Base-by-base conservation (phyloP, 2,113 vertebrate species). In the Coturnix japonica region DNA sequence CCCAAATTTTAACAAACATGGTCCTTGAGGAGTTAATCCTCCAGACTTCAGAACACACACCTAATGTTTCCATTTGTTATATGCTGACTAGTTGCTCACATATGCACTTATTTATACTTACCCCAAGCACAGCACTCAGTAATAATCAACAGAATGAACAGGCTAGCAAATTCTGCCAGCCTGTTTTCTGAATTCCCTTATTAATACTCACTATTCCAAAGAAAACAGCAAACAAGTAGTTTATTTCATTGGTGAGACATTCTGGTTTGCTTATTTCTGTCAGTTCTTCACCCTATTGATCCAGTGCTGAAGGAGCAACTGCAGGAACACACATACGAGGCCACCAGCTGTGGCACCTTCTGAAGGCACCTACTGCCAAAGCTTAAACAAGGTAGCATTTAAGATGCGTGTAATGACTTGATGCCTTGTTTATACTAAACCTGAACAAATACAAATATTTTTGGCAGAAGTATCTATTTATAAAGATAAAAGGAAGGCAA, bases 401-500 rank as follows among this genome's bases (percentile, higher is more conserved):
- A 64, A 64, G 30, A 14, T 6, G 23, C 1, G 1, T 3, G 9
- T 28, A 39, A 69, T 72, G 79, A 94, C 69, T 64, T 81, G 76
- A 86, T 74, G 46, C n/a, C 65, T 85, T 93, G 69, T 78, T 91
- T 87, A 85, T 30, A 59, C 51, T 51, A 28, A 79, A 87, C 41
- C 54, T 66, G n/a, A 91, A 87, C 75, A 82, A 66, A 9, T 3
- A 31, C 64, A 69, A 95, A 64, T 87, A 80, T 67, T 85, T 90
- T 30, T 94, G 82, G 80, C 88, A 83, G 41, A 91, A 78, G 23
- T 44, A 61, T 37, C 85, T 90, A 72, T 78, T 86, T 84, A 53
- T 65, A 81, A 88, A 88, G 53, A 78, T 88, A 51, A 95, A 95
- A 93, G 63, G 72, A 88, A 80, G 77, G 60, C 51, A 90, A 94